Evolutionary conservation across 2,797 vertebrate genomes (phyloP).

Genomic region (Rhabdomys pumilio): DNA sequence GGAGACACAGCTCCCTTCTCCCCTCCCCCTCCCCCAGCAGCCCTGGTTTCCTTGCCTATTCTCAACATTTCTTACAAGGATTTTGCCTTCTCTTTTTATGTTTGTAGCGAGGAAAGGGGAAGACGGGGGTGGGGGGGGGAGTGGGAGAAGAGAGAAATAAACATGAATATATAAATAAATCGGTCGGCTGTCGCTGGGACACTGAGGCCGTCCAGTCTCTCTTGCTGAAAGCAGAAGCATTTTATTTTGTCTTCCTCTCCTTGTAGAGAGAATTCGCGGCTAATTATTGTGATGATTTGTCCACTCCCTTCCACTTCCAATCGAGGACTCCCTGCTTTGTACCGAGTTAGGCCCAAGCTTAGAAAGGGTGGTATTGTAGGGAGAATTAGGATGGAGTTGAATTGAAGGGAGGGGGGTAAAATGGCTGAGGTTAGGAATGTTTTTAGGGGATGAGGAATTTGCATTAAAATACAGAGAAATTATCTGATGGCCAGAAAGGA

Average conservation of each 20-base stretch:
- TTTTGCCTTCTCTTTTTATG: constrained; percentile 40
- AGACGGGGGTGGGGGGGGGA: background rate
- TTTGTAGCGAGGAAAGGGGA: constrained; percentile 75
- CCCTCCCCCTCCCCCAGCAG: constrained; percentile 14
- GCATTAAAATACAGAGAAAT: constrained; percentile 88
- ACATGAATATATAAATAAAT: background rate
- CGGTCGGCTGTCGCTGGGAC: constrained; percentile 24
- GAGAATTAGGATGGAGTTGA: constrained; percentile 76
- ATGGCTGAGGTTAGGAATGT: constrained; percentile 87
- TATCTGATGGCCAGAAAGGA: constrained; percentile 87
- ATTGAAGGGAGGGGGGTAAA: constrained; percentile 82
- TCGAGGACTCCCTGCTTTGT: constrained; percentile 80
- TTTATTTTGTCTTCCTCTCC: constrained; percentile 76
- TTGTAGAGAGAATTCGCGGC: constrained; percentile 73
- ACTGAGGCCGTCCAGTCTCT: constrained; percentile 61
- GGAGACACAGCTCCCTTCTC: background rate
- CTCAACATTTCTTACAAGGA: constrained; percentile 69
- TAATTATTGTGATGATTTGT: constrained; percentile 83
- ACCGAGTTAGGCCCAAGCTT: constrained; percentile 78
- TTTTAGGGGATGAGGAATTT: constrained; percentile 87
- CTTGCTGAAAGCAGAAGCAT: constrained; percentile 75
- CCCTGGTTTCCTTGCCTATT: constrained; percentile 57
- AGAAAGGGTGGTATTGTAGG: constrained; percentile 79
- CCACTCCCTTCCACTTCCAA: constrained; percentile 82
- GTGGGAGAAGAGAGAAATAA: background rate